A percentile compares a stretch with the other conserved stretches of the same genome.
phyloP scores from a whole-genome alignment of 2,888 invertebrate genomes.

The Aphidius colemani region DNA sequence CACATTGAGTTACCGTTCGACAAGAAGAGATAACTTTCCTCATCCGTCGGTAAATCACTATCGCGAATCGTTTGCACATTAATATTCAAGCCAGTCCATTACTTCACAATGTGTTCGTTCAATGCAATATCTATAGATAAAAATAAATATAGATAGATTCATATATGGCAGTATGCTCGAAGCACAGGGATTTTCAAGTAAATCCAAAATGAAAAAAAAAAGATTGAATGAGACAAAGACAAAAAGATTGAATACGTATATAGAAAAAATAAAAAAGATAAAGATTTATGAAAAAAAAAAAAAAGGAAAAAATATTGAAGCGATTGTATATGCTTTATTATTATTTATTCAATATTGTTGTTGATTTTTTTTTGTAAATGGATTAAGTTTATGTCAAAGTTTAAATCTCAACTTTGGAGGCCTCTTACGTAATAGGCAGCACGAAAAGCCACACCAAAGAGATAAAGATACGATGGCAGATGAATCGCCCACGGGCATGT shows the following conservation, averaged over 20 bases:
- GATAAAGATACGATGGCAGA: slow-evolving; percentile 31
- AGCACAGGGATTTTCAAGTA: not conserved
- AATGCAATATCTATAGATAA: not conserved
- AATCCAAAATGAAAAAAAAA: not conserved
- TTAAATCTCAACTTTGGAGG: slow-evolving; percentile 23
- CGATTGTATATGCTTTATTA: not conserved
- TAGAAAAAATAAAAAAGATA: not conserved
- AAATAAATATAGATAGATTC: too few relatives aligned
- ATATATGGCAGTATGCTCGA: not conserved
- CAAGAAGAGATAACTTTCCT: slow-evolving; percentile 15
- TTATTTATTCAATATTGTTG: too few relatives aligned
- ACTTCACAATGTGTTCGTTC: not conserved
- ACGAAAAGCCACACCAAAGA: slow-evolving; percentile 29
- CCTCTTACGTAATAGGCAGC: slow-evolving; percentile 35
- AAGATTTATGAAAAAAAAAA: slow-evolving; percentile 5
- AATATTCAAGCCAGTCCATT: slow-evolving; percentile 21
- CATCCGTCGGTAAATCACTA: slow-evolving; percentile 15
- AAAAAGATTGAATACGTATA: not conserved
- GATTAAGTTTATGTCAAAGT: not conserved
- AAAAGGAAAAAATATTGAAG: slow-evolving; percentile 9
- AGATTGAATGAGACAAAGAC: not conserved
- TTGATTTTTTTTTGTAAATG: too few relatives aligned
- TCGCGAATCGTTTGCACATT: slow-evolving; percentile 14
- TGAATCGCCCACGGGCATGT: slow-evolving; percentile 26
- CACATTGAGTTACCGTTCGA: slow-evolving; percentile 9